A percentile compares a stretch with the other conserved stretches of the same genome.
Conservation (phyloP, 2,113 vertebrate species). For the Polypterus bichir region DNA sequence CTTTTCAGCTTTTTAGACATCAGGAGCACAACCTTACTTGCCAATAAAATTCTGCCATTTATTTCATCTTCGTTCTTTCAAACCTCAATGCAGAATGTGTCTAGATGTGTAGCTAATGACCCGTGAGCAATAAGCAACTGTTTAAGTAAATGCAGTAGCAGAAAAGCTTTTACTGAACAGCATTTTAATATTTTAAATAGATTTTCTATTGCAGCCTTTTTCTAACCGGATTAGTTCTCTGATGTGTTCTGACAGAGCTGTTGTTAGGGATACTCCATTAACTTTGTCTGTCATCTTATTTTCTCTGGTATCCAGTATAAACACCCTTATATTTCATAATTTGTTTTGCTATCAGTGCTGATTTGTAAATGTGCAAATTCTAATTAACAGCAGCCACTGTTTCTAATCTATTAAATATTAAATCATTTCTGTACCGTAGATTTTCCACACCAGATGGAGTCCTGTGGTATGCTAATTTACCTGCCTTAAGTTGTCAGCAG, state of each 20-base stretch:
- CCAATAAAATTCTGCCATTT: conserved; percentile 50
- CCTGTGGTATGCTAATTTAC: conserved; percentile 82
- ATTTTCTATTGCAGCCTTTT: conserved; percentile 73
- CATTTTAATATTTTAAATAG: conserved; percentile 99
- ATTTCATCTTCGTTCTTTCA: conserved; percentile 74
- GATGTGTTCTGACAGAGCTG: conserved; percentile 90
- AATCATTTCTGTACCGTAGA: conserved; percentile 85
- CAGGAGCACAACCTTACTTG: conserved; percentile 11
- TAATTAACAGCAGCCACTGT: conserved; percentile 91
- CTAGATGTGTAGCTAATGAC: conserved; percentile 87
- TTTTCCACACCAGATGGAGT: conserved; percentile 85
- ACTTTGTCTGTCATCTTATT: conserved; percentile 95
- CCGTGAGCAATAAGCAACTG: conserved; percentile 93
- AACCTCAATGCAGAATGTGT: conserved; percentile 62
- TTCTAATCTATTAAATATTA: conserved; percentile 95
- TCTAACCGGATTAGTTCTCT: conserved; percentile 93
- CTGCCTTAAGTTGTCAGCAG: conserved; percentile 70
- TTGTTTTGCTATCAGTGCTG: conserved; percentile 98
- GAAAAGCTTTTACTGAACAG: conserved; percentile 81
- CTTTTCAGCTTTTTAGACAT: not conserved
- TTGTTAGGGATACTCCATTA: conserved; percentile 97
- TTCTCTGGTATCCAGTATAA: conserved; percentile 65
- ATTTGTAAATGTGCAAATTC: conserved; percentile 99
- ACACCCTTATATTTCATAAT: conserved; percentile 99
- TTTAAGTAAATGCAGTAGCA: conserved; percentile 85